Percentiles rank a stretch among this genome's conserved stretches.
Conservation (phyloP, 2,113 vertebrate species). For the Pluvialis apricaria region DNA sequence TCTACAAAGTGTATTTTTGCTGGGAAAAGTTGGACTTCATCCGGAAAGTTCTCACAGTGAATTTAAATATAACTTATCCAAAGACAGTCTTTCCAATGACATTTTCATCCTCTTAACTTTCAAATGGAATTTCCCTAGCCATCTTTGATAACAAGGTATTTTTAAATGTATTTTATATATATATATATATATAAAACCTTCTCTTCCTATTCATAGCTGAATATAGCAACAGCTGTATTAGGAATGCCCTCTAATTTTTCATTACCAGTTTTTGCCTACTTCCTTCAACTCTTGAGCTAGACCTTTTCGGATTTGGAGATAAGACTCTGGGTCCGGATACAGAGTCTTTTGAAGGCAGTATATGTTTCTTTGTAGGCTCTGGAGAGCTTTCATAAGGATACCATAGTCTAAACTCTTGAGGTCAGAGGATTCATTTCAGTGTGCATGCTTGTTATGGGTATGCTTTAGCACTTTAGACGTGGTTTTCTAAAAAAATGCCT, state of each 20-base stretch:
- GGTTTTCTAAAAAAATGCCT: background rate
- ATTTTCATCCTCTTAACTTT: background rate
- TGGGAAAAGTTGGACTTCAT: background rate
- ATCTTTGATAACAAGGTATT: background rate
- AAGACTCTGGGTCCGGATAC: background rate
- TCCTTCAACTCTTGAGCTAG: background rate
- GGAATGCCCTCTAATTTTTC: background rate
- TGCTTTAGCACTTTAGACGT: background rate
- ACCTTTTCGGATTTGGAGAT: background rate
- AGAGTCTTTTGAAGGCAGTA: background rate
- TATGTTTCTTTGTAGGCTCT: background rate
- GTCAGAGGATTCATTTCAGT: background rate
- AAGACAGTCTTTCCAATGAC: background rate
- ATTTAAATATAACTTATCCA: background rate
- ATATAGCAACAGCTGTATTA: background rate
- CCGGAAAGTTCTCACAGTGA: slow-evolving; percentile 6
- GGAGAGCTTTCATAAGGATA: background rate
- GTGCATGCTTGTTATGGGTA: background rate
- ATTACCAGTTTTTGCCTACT: background rate
- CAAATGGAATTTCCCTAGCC: slow-evolving; percentile 47
- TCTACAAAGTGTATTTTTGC: background rate
- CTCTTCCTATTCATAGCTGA: background rate
- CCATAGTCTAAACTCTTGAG: background rate
- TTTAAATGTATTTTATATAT: background rate
- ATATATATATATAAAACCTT: background rate